Evolutionary conservation across 30 jellyfish, hydroid and myxozoan species (phyloP).

Genomic region (Cassiopea andromeda): DNA sequence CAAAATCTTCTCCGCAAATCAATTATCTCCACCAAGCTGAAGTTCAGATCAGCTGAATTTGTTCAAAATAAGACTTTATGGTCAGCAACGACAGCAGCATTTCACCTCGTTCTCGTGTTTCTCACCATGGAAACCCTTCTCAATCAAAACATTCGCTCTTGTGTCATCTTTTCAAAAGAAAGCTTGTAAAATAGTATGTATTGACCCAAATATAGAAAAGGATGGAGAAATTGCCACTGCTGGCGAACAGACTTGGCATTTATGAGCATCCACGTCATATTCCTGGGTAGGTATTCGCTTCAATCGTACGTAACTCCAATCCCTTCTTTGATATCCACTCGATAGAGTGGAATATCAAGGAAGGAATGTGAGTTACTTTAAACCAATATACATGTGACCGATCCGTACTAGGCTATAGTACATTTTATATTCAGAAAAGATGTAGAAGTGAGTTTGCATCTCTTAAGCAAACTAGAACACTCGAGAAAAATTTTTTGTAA

Average conservation of each 20-base stretch:
- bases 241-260: constrained; percentile 55
- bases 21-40: background rate
- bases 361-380: too few relatives aligned
- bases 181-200: background rate
- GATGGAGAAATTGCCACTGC: constrained; percentile 56
- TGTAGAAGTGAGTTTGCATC: too few relatives aligned
- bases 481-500: too few relatives aligned
- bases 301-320: background rate
- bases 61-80: background rate
- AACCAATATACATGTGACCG: too few relatives aligned
- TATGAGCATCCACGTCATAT: constrained; percentile 54
- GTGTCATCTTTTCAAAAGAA: background rate
- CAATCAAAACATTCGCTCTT: background rate
- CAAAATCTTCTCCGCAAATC: too few relatives aligned
- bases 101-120: background rate
- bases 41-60: background rate
- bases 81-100: background rate
- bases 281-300: constrained; percentile 50
- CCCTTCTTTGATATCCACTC: background rate
- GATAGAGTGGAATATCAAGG: too few relatives aligned
- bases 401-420: too few relatives aligned
- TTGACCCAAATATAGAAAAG: background rate
- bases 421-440: too few relatives aligned
- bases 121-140: constrained; percentile 14
- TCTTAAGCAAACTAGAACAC: too few relatives aligned